Evolutionary conservation across 2,113 vertebrate species (phyloP), one percentile per base, ranked within the genome.

Genomic region (Oxyruncus cristatus): DNA sequence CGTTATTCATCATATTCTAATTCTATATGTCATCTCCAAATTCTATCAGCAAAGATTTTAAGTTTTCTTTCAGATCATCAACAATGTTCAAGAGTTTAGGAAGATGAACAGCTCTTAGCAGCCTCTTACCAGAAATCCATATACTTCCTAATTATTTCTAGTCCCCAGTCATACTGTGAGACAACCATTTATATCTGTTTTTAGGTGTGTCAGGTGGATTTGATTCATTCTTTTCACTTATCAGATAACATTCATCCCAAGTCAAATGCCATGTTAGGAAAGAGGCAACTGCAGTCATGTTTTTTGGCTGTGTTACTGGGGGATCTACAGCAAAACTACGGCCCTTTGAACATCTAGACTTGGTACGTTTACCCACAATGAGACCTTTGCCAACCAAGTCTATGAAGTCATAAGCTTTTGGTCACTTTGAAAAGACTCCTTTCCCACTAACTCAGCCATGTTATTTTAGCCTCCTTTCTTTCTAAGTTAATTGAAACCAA

Each of bases 401-500:
- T 85, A 77, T 42, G 46, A 59, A 78, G 47, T 37, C 71, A 56
- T 42, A 61, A 72, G n/a, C 32, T 82, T 85, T 61, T 21, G 85
- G 47, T 85, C 30, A 49, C 35, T 79, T 85, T 93, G 89, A 95
- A 77, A 95, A 76, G 70, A 82, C 23, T 78, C 61, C 23, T 85
- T 86, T 75, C 20, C 80, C 68, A 27, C 47, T 87, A 85, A 88
- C 66, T 22, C 86, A 76, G 19, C 11, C 37, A 91, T 97, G 84
- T 97, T 97, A 89, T 95, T 96, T 91, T 68, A 94, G 52, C 58
- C 84, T 93, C 93, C 94, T 91, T 79, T 72, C 76, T 59, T 93
- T 77, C 93, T 30, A 56, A 94, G 37, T 53, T 79, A 91, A 94
- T 75, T 91, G 87, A 92, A 96, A 93, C 52, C 37, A 91, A 78